These are phyloP conservation scores for Argyrosomus japonicus DNA, from an alignment of 2,113 vertebrate species.

Conservation along the genomic window DNA sequence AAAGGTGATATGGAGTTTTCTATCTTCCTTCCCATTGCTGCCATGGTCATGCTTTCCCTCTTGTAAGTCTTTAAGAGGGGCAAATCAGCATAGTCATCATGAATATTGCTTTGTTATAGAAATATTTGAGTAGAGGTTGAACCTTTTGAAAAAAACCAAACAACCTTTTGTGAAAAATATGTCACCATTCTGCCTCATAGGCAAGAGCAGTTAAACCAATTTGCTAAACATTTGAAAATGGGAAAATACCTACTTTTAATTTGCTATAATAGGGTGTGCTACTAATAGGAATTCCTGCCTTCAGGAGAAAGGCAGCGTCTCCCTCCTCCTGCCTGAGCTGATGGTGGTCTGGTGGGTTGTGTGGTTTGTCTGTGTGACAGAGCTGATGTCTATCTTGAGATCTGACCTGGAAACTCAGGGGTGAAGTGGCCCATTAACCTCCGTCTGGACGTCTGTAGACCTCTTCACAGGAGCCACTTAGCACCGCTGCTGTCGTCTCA, in stretches of 20 bases:
- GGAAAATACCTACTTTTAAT: not conserved
- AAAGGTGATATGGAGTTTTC: too few species aligned
- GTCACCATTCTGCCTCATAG: too few species aligned
- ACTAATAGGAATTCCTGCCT: not conserved
- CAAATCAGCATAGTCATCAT: not conserved
- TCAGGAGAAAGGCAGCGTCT: not conserved
- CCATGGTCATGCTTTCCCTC: too few species aligned
- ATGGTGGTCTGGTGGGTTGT: not conserved
- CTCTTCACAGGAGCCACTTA: constrained; percentile 61
- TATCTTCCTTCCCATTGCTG: too few species aligned
- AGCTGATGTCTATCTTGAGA: constrained; percentile 42
- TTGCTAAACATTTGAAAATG: not conserved
- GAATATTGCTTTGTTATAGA: not conserved
- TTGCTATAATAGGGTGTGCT: too few species aligned
- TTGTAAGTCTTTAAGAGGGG: too few species aligned
- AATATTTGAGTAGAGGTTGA: not conserved
- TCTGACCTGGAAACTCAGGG: constrained; percentile 55
- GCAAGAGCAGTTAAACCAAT: not conserved
- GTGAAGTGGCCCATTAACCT: constrained; percentile 74
- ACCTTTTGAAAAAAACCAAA: not conserved
- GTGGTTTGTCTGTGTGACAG: constrained; percentile 9
- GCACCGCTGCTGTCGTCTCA: constrained; percentile 33
- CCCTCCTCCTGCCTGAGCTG: not conserved
- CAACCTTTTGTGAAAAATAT: not conserved
- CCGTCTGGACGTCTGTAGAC: constrained; percentile 26